Conservation (phyloP, 2,113 vertebrate species). For the Paratilapia polleni region DNA sequence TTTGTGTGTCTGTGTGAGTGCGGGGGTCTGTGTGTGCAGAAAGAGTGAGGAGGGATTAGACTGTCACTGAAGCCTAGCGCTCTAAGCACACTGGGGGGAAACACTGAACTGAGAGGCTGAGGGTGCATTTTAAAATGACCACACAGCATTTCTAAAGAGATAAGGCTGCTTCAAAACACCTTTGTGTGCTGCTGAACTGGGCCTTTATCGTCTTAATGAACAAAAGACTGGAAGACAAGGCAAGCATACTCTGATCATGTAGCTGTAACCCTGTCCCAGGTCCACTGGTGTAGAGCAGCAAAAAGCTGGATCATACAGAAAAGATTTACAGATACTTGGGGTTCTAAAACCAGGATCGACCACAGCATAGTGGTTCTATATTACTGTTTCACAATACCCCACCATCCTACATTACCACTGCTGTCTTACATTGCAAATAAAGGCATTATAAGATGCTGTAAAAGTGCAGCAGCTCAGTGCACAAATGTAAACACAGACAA, state of each 20-base stretch:
- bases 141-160: constrained; percentile 71
- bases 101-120: constrained; percentile 62
- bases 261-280: background rate
- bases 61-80: constrained; percentile 34
- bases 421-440: background rate
- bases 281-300: background rate
- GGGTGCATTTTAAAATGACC: constrained; percentile 70
- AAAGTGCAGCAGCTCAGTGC: too few relatives aligned
- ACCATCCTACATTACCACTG: too few relatives aligned
- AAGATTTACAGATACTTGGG: background rate
- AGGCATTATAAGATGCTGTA: too few relatives aligned
- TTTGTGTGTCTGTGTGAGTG: constrained; percentile 12
- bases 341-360: background rate
- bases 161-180: constrained; percentile 39
- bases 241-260: constrained; percentile 12
- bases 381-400: background rate
- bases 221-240: constrained; percentile 26
- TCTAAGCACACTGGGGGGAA: constrained; percentile 15
- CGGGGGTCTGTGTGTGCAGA: constrained; percentile 30
- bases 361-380: background rate
- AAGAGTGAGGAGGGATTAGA: constrained; percentile 48
- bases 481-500: too few relatives aligned
- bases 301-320: background rate
- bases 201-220: constrained; percentile 37
- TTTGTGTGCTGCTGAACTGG: constrained; percentile 44